A percentile compares a stretch with the other conserved stretches of the same genome.
Evolutionary conservation across 2,113 vertebrate species (phyloP).

Genomic region (Perca schrenkii): DNA sequence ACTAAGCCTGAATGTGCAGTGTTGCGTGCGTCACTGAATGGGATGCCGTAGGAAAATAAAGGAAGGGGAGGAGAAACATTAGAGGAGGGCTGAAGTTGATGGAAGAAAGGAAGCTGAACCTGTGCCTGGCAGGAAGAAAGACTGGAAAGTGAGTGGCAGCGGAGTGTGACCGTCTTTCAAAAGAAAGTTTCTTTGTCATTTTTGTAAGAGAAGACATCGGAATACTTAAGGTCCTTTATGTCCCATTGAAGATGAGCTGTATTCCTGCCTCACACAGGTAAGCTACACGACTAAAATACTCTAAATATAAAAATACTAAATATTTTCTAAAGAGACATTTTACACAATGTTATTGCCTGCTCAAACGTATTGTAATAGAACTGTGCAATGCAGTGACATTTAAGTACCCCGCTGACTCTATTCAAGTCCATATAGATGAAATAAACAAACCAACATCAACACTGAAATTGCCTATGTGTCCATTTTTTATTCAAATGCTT

Average conservation of each 20-base stretch:
- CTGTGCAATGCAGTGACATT: not conserved
- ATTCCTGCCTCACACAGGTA: constrained; percentile 71
- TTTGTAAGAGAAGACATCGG: constrained; percentile 1
- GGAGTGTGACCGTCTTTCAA: not conserved
- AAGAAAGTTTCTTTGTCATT: not conserved
- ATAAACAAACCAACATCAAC: not conserved
- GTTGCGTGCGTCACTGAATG: constrained; percentile 47
- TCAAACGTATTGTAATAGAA: not conserved
- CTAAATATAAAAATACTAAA: no score
- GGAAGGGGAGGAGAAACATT: not conserved
- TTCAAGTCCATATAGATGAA: not conserved
- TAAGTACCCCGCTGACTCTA: not conserved
- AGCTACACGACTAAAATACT: not conserved
- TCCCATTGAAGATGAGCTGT: constrained; percentile 56
- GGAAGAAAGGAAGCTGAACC: not conserved
- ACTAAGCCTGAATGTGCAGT: constrained; percentile 53
- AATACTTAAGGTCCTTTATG: not conserved
- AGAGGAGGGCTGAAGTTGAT: not conserved
- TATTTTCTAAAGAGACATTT: not conserved
- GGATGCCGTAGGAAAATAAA: constrained; percentile 5
- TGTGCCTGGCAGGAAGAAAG: constrained; percentile 11
- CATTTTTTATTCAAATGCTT: not conserved
- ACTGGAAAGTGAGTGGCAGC: not conserved
- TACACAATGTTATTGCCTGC: not conserved
- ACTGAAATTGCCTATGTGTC: not conserved